A percentile compares a stretch with the other conserved stretches of the same genome.
These are phyloP conservation scores for Platorchestia sp. DNA, from an alignment of 1,140 invertebrate genomes.

Conservation along the genomic window DNA sequence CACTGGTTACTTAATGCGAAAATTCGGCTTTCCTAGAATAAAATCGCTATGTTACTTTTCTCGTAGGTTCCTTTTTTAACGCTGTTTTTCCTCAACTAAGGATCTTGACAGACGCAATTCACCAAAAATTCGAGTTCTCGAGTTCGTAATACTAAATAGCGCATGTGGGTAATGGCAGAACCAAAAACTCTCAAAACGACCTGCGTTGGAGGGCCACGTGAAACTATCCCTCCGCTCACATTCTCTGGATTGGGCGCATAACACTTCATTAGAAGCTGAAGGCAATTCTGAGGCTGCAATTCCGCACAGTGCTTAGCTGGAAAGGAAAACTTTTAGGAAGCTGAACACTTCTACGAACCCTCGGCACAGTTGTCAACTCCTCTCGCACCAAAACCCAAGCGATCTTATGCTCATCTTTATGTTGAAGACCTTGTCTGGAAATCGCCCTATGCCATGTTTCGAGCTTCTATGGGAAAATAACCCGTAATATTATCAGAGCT, in stretches of 20 bases:
- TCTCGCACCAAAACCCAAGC: not conserved
- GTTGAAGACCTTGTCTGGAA: too few relatives aligned
- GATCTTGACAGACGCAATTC: not conserved
- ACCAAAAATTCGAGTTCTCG: not conserved
- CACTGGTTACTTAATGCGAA: not conserved
- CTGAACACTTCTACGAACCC: not conserved
- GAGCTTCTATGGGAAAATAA: not conserved
- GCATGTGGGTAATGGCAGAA: not conserved
- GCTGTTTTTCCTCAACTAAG: not conserved
- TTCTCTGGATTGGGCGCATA: not conserved
- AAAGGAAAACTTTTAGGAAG: not conserved
- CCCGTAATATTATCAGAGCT: not conserved
- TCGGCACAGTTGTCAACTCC: not conserved
- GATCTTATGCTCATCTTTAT: not conserved
- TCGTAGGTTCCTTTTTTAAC: not conserved
- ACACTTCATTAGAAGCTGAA: not conserved
- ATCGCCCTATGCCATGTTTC: not conserved
- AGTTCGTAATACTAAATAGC: not conserved
- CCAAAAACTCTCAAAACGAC: not conserved
- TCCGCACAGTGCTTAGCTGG: too few relatives aligned
- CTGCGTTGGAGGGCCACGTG: not conserved
- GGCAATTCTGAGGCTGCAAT: not conserved
- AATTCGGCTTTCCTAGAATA: not conserved
- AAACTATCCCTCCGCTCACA: not conserved
- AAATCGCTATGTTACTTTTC: not conserved